Evolutionary conservation across 2,888 invertebrate genomes (phyloP).

Genomic region (Spatulosminthurus flaviceps): DNA sequence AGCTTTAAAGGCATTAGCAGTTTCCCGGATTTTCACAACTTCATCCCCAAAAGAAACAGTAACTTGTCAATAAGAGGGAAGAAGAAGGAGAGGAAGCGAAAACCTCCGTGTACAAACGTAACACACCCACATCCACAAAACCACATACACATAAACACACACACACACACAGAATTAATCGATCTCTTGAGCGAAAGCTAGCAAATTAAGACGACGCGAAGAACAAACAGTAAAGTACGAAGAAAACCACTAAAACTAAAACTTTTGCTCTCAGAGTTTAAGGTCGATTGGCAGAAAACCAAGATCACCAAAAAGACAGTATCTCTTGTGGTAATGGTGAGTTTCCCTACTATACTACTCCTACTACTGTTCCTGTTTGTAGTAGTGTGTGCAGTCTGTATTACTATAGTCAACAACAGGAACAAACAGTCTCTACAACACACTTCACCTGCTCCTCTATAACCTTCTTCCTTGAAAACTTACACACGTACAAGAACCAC

Average conservation of each 20-base stretch:
- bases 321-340: background rate
- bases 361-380: no score
- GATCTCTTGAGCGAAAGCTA: slow-evolving; percentile 18
- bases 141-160: background rate
- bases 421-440: no score
- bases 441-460: no score
- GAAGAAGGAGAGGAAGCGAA: no score
- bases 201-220: slow-evolving; percentile 18
- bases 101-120: no score
- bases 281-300: slow-evolving; percentile 18
- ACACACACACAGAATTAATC: slow-evolving; percentile 6
- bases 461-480: no score
- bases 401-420: no score
- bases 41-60: background rate
- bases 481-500: no score
- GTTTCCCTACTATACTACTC: no score
- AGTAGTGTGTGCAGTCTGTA: no score
- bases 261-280: slow-evolving; percentile 10
- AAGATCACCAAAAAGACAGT: slow-evolving; percentile 3
- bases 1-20: background rate
- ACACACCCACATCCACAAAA: no score
- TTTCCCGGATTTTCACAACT: background rate
- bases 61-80: no score
- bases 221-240: slow-evolving; percentile 18
- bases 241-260: slow-evolving; percentile 8